Conservation (phyloP, 1,140 invertebrate genomes). For the Drosophila pseudoobscura region DNA sequence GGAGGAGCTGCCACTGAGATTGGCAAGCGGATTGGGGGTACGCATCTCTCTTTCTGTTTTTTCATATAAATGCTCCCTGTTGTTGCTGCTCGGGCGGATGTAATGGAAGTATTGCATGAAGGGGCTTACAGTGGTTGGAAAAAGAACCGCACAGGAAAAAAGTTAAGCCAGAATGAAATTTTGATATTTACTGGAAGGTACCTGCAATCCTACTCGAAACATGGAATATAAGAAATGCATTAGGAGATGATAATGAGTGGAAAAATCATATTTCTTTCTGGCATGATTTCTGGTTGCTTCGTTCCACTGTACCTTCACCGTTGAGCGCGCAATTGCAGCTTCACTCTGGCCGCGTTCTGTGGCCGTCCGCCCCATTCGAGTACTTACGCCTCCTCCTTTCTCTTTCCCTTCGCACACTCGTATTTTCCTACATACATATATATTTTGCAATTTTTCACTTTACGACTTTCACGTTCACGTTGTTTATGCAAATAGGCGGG, state of each 20-base stretch:
- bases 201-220: too few species aligned
- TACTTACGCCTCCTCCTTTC: constrained; percentile 36
- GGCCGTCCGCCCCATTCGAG: constrained; percentile 38
- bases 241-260: background rate
- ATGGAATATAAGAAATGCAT: too few species aligned
- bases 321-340: constrained; percentile 48
- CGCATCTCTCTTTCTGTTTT: constrained; percentile 16
- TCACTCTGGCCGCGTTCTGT: constrained; percentile 37
- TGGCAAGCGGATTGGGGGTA: constrained; percentile 47
- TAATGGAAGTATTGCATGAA: constrained; percentile 3
- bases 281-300: background rate
- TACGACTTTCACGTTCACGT: constrained; percentile 74
- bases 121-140: constrained; percentile 17
- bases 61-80: constrained; percentile 22
- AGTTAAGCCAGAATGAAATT: too few species aligned
- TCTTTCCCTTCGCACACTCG: constrained; percentile 20
- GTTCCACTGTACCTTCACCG: constrained; percentile 32
- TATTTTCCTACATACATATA: constrained; percentile 19
- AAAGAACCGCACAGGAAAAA: too few species aligned
- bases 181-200: too few species aligned
- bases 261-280: background rate
- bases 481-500: constrained; percentile 78
- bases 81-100: constrained; percentile 23
- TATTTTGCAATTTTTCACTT: constrained; percentile 78
- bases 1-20: constrained; percentile 21